Evolutionary conservation across 1,140 invertebrate genomes (phyloP), one percentile per base, ranked within the genome.

Genomic region (Phocides pigmalion): DNA sequence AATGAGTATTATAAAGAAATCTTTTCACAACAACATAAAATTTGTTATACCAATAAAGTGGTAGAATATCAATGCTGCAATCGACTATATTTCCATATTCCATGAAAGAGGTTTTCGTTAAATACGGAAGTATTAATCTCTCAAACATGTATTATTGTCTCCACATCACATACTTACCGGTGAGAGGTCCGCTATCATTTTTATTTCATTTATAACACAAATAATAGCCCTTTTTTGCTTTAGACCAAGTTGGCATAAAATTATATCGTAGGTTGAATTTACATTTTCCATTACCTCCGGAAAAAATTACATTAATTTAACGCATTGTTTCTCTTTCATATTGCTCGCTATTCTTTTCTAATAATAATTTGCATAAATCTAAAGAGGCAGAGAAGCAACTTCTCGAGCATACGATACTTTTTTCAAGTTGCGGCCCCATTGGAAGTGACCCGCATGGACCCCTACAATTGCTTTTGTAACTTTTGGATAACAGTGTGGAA

Each of bases 391-490:
- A 0, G 14, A 14, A 47, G 11, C 6, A 28, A 28, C 4, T 15
- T 25, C 1, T 9, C 46, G 17, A 14, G n/a, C 28, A 6, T 25
- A 25, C 44, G 2, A 5, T 2, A 39, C 20, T n/a, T 25, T 28
- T 25, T 22, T n/a, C 46, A 49, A 49, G 12, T n/a, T n/a, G n/a
- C 5, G 20, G 46, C 14, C 22, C 37, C 15, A 19, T 41, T 56
- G 6, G 3, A 17, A 54, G 35, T 37, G 50, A 41, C 50, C 50
- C 35, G 50, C 50, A 41, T 54, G 19, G 5, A 41, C 32, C 16
- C 8, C 9, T 19, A 39, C 35, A 44, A 28, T 32, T 58, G 11
- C 41, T 58, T 58, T 37, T 11, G 19, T 41, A 32, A 58, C 41
- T 15, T 15, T 11, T 17, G 9, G 19, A 9, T 22, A 22, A 32